Conservation (phyloP, 2,888 invertebrate species). For the Nephrotoma appendiculata region DNA sequence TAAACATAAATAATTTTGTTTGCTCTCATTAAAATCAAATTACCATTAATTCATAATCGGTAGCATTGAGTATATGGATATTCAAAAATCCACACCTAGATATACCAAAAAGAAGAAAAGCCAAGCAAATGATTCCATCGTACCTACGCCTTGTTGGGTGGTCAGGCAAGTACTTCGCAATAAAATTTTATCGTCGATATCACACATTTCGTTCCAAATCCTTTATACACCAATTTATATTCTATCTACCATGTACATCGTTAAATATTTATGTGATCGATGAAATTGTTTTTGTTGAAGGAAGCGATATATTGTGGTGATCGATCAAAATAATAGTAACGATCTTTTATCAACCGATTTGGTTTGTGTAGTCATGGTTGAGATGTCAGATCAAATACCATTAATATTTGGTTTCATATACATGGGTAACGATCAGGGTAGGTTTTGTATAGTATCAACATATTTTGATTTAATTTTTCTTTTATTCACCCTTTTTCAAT, state of each 20-base stretch:
- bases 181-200: too few species aligned
- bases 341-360: not conserved
- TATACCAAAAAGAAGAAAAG: too few species aligned
- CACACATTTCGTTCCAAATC: too few species aligned
- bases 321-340: not conserved
- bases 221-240: too few species aligned
- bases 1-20: not conserved
- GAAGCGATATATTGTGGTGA: not conserved
- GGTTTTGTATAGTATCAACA: not conserved
- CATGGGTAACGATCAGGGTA: not conserved
- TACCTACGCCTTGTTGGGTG: too few species aligned
- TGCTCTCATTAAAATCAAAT: not conserved
- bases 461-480: not conserved
- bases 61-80: not conserved
- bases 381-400: not conserved
- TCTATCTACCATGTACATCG: not conserved
- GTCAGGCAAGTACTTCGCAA: too few species aligned
- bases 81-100: not conserved
- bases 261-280: not conserved
- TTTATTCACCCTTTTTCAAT: not conserved
- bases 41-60: not conserved
- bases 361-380: not conserved
- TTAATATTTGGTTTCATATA: not conserved
- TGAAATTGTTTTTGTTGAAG: not conserved
- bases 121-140: too few species aligned